Conservation (phyloP, 2,113 vertebrate species). For the Athene cunicularia region DNA sequence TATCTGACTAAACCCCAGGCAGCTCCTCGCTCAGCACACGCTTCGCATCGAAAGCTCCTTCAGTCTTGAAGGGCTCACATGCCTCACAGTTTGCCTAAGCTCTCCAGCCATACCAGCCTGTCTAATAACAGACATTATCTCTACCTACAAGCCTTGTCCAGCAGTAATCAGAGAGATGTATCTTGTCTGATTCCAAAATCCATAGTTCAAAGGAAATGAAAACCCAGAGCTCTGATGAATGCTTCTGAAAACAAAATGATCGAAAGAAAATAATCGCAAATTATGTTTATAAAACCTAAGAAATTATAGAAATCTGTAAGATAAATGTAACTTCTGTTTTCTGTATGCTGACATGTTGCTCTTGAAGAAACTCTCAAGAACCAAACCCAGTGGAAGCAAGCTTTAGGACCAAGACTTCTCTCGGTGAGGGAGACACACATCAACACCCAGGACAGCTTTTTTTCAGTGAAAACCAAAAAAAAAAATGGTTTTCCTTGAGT, state of each 20-base stretch:
- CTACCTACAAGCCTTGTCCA: neutral
- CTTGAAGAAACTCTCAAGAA: neutral
- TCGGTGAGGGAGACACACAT: neutral
- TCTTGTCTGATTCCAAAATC: neutral
- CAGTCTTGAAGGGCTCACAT: neutral
- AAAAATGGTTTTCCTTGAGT: neutral
- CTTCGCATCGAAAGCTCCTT: neutral
- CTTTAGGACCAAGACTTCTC: neutral
- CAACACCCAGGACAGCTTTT: neutral
- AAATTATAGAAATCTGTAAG: neutral
- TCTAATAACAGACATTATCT: neutral
- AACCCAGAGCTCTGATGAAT: neutral
- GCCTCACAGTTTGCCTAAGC: neutral
- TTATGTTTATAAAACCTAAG: neutral
- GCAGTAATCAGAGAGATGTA: neutral
- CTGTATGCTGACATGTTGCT: neutral
- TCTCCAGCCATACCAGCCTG: neutral
- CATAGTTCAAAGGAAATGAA: neutral
- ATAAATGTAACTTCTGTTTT: neutral
- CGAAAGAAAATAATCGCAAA: neutral
- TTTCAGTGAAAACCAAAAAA: neutral
- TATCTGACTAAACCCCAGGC: neutral
- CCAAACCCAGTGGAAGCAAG: neutral
- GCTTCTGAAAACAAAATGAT: neutral
- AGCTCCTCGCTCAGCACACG: neutral